These are phyloP conservation scores for Columbina picui DNA, from an alignment of 2,113 vertebrate genomes.

Conservation along the genomic window DNA sequence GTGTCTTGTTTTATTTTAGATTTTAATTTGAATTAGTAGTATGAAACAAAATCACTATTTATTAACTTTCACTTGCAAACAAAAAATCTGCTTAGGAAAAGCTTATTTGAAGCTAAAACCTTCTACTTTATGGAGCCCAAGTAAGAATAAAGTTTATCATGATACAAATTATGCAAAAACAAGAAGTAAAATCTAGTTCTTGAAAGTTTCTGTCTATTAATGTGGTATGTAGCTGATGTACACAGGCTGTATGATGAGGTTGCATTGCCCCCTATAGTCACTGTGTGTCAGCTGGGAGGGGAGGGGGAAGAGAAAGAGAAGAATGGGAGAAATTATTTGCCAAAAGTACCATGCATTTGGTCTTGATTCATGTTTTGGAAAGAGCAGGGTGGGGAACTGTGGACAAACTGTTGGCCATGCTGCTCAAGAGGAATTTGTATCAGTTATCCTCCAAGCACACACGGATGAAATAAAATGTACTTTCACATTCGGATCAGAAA, in stretches of 20 bases:
- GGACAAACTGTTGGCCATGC: background rate
- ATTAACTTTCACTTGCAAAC: slow-evolving; percentile 28
- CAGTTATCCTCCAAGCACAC: background rate
- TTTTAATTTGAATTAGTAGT: slow-evolving; percentile 46
- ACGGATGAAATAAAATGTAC: background rate
- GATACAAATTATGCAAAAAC: slow-evolving; percentile 3
- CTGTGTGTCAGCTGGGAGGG: slow-evolving; percentile 39
- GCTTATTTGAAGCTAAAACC: background rate
- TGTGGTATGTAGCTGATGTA: background rate
- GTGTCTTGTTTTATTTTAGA: background rate
- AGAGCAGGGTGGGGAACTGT: background rate
- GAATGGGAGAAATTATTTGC: background rate
- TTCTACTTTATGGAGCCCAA: background rate
- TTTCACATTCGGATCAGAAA: background rate
- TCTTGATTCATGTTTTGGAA: background rate
- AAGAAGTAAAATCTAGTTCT: slow-evolving; percentile 1
- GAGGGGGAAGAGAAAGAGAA: background rate
- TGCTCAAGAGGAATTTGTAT: background rate
- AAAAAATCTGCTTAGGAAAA: background rate
- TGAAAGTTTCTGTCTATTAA: background rate
- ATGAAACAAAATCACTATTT: slow-evolving; percentile 38
- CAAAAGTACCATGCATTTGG: background rate
- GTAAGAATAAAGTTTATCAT: background rate
- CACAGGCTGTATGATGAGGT: slow-evolving; percentile 56
- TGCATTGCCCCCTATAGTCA: slow-evolving; percentile 82